Base-by-base conservation (phyloP, 2,797 vertebrate species). In the Sebastolobus alascanus region DNA sequence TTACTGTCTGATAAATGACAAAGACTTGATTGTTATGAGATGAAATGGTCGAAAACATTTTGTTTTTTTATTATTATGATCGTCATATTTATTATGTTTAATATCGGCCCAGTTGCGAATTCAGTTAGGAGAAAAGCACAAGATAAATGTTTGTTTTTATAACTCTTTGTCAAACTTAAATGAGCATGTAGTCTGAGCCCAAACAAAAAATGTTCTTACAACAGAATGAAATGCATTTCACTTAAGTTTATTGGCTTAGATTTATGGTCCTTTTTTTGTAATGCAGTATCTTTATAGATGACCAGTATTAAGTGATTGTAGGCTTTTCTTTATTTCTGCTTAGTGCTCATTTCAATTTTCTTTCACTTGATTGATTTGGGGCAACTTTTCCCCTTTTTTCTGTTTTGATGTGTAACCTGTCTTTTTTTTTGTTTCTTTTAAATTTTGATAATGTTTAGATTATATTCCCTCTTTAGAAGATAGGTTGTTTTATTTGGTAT, bases 71-170 rank as follows among this genome's bases (percentile, higher is more conserved):
- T 31, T n/a, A 22, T 69, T 10, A 43, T 59, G 40, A 56, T 80
- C 6, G 8, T 74, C 14, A 1, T 87, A 59, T 86, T 85, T 88
- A 76, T 85, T 77, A 27, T 8, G 68, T 80, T 80, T 25, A 12
- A 37, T 73, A 80, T 80, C 5, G 60, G 22, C 76, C 77, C 66
- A 40, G 38, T 67, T 68, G 22, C 0, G 20, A 64, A 60, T 43
- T 77, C 7, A 27, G 11, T 22, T 65, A 73, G 27, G 4, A 75
- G 46, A 22, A 31, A 69, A 81, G 65, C 69, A 58, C 37, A 66
- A 72, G 7, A 70, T 35, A 4, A 16, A 68, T 72, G 10, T 82
- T 61, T 33, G 35, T 66, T 59, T 63, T 43, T 43, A 2, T 46
- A 22, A 65, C 2, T 40, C 7, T 65, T 43, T 59, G 20, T 75